A percentile compares a stretch with the other conserved stretches of the same genome.
These are phyloP conservation scores for Trachymyrmex cornetzi DNA, from an alignment of 1,140 invertebrate genomes.

Conservation along the genomic window DNA sequence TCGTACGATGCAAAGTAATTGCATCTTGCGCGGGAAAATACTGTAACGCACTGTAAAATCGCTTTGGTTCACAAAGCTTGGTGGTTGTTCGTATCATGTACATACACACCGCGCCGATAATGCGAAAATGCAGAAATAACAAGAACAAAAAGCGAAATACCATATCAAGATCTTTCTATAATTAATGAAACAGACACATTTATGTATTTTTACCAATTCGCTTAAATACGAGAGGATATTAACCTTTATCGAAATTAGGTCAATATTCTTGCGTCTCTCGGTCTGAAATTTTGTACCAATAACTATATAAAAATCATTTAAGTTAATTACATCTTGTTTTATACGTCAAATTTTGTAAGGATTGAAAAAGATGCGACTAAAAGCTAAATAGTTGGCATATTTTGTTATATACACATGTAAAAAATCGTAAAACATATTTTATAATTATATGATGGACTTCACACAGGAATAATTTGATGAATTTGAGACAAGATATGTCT, in stretches of 20 bases:
- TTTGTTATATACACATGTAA: neutral
- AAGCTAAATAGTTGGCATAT: neutral
- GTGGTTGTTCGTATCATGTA: neutral
- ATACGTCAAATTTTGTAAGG: neutral
- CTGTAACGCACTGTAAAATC: constrained; percentile 7
- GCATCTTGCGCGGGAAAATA: constrained; percentile 31
- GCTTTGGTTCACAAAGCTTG: constrained; percentile 7
- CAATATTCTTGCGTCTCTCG: neutral
- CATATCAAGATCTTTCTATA: neutral
- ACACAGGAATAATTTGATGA: neutral
- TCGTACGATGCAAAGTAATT: constrained; percentile 45
- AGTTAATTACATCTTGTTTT: neutral
- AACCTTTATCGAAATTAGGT: neutral
- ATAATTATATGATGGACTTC: neutral
- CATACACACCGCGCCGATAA: neutral
- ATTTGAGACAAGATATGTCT: neutral
- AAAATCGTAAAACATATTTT: neutral
- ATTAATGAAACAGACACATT: constrained; percentile 4
- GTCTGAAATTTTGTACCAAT: neutral
- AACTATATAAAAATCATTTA: neutral
- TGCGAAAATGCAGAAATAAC: neutral
- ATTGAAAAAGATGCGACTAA: neutral
- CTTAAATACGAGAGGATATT: neutral
- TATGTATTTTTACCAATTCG: neutral
- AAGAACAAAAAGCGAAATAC: neutral